Percentiles rank a stretch among this genome's conserved stretches.
Evolutionary conservation across 2,888 invertebrate genomes (phyloP).

Genomic region (Xestia ashworthii): DNA sequence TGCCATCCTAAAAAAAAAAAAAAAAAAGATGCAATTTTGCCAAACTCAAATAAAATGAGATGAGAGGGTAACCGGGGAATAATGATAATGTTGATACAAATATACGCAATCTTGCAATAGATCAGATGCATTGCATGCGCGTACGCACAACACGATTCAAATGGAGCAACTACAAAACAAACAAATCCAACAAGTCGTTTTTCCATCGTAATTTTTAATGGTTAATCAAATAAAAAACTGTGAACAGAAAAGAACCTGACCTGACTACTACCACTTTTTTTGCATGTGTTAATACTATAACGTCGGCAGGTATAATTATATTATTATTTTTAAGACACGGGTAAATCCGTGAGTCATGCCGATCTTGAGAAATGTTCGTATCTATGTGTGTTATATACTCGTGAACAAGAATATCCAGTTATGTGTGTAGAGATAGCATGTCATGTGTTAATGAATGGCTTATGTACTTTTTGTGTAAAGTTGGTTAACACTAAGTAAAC

Average conservation of each 20-base stretch:
- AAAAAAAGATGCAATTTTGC: neutral
- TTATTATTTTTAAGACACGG: conserved; percentile 52
- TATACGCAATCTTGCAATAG: neutral
- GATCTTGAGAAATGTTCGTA: conserved; percentile 50
- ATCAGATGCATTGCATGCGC: neutral
- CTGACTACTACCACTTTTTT: conserved; percentile 20
- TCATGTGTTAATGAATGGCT: conserved; percentile 1
- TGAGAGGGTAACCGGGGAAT: no score
- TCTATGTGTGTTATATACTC: conserved; percentile 37
- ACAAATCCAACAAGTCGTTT: neutral
- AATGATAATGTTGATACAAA: neutral
- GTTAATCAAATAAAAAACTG: conserved; percentile 27
- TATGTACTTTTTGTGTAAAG: neutral
- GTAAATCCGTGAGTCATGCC: conserved; percentile 70
- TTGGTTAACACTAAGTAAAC: neutral
- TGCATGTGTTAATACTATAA: neutral
- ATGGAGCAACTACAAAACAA: neutral
- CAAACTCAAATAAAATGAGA: neutral
- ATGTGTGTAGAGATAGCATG: conserved; percentile 46
- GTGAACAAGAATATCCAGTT: conserved; percentile 58
- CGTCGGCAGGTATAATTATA: conserved; percentile 29
- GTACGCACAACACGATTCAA: neutral
- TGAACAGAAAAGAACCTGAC: conserved; percentile 44
- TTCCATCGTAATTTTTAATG: conserved; percentile 4
- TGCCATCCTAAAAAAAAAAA: no score